A percentile compares a stretch with the other conserved stretches of the same genome.
Conservation (phyloP, 1,140 invertebrate species). For the Oreohelix idahoensis region DNA sequence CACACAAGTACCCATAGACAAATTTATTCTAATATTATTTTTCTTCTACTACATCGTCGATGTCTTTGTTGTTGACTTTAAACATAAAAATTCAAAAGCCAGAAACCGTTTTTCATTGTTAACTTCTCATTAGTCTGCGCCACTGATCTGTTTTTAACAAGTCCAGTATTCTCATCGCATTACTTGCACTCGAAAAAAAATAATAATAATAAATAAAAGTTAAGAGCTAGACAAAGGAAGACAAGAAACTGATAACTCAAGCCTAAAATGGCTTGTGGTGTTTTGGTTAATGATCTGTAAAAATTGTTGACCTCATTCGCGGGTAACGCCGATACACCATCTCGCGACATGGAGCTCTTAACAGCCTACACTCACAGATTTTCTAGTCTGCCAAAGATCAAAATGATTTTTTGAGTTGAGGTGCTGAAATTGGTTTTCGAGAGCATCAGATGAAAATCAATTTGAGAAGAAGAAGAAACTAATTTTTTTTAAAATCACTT, state of each 20-base stretch:
- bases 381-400: not conserved
- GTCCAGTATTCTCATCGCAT: no score
- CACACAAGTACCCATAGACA: no score
- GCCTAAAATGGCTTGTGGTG: not conserved
- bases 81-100: no score
- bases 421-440: not conserved
- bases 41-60: no score
- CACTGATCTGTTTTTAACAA: no score
- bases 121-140: no score
- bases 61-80: no score
- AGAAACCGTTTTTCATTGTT: no score
- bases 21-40: no score
- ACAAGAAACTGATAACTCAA: not conserved
- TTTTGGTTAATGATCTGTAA: not conserved
- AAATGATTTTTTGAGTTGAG: not conserved
- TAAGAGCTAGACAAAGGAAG: not conserved
- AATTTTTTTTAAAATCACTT: slow-evolving; percentile 9
- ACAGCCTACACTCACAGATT: not conserved
- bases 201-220: no score
- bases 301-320: not conserved
- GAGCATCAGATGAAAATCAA: not conserved
- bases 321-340: not conserved
- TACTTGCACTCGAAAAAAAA: no score
- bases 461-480: not conserved
- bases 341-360: not conserved